Conservation (phyloP, 53 echinoderm and acorn worm species). For the Mesocentrotus franciscanus region DNA sequence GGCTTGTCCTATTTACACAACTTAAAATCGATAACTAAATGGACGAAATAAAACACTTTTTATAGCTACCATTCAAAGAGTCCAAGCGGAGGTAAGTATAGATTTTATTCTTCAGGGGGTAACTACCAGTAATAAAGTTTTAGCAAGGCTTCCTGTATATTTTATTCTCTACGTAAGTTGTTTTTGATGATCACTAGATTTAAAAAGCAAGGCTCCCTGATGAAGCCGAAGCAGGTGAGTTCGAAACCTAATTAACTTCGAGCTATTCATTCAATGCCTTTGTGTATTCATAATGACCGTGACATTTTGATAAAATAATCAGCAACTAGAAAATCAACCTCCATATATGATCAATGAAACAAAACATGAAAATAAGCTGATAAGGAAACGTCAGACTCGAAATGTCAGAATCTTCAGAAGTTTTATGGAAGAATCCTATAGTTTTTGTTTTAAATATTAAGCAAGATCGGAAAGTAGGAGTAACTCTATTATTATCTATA, state of each 20-base stretch:
- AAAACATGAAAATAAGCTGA: not conserved
- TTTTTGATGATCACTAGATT: not conserved
- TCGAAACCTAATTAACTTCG: not conserved
- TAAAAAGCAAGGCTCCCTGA: not conserved
- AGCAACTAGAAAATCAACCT: not conserved
- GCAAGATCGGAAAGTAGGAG: not conserved
- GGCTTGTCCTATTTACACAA: too few relatives aligned
- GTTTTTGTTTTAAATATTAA: too few relatives aligned
- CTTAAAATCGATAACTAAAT: too few relatives aligned
- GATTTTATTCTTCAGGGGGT: not conserved
- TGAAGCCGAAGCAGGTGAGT: not conserved
- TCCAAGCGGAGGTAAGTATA: not conserved
- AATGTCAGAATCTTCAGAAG: not conserved
- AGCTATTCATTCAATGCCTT: not conserved
- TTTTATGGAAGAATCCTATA: too few relatives aligned
- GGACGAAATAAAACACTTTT: too few relatives aligned
- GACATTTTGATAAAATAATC: not conserved
- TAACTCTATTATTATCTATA: not conserved
- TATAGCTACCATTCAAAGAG: not conserved
- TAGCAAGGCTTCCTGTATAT: not conserved
- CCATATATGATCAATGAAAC: not conserved
- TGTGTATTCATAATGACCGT: not conserved
- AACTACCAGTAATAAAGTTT: not conserved
- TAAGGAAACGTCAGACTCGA: not conserved
- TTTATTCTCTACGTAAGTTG: not conserved